Evolutionary conservation across 2,113 vertebrate species (phyloP).

Genomic region (Aplodontia rufa): DNA sequence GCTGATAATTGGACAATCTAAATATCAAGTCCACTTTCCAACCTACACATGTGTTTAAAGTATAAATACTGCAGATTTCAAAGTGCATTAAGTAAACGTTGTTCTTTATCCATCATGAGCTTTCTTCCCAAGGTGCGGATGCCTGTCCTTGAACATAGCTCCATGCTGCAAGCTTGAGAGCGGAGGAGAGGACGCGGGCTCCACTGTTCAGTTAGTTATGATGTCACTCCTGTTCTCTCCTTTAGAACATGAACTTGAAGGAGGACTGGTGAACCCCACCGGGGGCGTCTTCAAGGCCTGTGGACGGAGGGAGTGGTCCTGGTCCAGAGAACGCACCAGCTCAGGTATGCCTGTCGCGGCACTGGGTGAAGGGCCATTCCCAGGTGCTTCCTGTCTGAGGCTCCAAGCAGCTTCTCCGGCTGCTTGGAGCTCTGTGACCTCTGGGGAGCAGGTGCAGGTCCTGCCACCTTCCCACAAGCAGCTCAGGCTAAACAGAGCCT

Average conservation of each 20-base stretch:
- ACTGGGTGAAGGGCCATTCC: too few species aligned
- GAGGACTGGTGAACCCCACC: constrained; percentile 87
- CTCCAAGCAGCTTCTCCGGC: constrained; percentile 76
- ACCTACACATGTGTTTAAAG: not conserved
- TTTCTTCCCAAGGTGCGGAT: not conserved
- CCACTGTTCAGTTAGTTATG: not conserved
- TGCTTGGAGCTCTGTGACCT: constrained; percentile 79
- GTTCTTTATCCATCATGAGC: too few species aligned
- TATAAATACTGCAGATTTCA: not conserved
- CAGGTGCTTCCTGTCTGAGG: constrained; percentile 65
- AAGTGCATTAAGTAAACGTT: not conserved
- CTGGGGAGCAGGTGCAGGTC: constrained; percentile 80
- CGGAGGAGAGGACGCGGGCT: fast-evolving
- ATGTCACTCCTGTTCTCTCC: constrained; percentile 56
- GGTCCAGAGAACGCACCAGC: constrained; percentile 86
- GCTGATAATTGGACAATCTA: not conserved
- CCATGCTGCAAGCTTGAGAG: not conserved
- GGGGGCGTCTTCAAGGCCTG: constrained; percentile 79
- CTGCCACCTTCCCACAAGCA: constrained; percentile 80
- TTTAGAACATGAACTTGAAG: constrained; percentile 92
- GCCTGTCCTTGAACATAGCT: fast-evolving
- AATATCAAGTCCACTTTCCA: not conserved
- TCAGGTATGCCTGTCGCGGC: constrained; percentile 87
- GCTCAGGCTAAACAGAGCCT: constrained; percentile 81
- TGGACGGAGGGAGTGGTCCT: constrained; percentile 84